Evolutionary conservation across 1,140 invertebrate species (phyloP).

Genomic region (Zophobas atratus): DNA sequence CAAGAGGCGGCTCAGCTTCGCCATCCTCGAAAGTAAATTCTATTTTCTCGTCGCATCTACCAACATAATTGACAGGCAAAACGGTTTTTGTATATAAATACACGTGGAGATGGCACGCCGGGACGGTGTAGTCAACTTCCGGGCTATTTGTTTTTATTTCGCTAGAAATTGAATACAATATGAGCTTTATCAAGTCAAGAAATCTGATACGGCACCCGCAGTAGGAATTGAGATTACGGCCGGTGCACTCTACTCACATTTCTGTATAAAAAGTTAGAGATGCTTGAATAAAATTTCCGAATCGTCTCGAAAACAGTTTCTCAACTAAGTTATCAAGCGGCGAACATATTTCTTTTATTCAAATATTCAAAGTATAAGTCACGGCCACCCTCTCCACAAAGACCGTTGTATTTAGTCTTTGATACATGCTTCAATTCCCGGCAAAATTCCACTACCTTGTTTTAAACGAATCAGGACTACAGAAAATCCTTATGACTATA

Average conservation of each 20-base stretch:
- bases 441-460: not conserved
- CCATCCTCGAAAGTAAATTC: conserved; percentile 6
- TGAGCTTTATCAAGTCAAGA: conserved; percentile 44
- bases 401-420: conserved; percentile 8
- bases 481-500: not conserved
- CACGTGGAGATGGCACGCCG: conserved; percentile 1
- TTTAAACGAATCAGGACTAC: not conserved
- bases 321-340: conserved; percentile 48
- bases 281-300: conserved; percentile 46
- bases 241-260: conserved; percentile 42
- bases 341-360: conserved; percentile 52
- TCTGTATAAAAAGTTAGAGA: conserved; percentile 47
- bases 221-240: conserved; percentile 42
- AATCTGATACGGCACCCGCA: conserved; percentile 34
- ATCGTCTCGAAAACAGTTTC: conserved; percentile 50
- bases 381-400: conserved; percentile 6
- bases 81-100: conserved; percentile 43
- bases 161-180: conserved; percentile 45
- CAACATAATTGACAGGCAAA: conserved; percentile 49
- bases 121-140: conserved; percentile 1
- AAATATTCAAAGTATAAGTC: conserved; percentile 48
- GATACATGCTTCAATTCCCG: not conserved
- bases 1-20: conserved; percentile 17
- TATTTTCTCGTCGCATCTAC: conserved; percentile 12
- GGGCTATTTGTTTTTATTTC: conserved; percentile 47